Evolutionary conservation across 2,888 invertebrate genomes (phyloP), one percentile per base, ranked within the genome.

Genomic region (Vanessa cardui): DNA sequence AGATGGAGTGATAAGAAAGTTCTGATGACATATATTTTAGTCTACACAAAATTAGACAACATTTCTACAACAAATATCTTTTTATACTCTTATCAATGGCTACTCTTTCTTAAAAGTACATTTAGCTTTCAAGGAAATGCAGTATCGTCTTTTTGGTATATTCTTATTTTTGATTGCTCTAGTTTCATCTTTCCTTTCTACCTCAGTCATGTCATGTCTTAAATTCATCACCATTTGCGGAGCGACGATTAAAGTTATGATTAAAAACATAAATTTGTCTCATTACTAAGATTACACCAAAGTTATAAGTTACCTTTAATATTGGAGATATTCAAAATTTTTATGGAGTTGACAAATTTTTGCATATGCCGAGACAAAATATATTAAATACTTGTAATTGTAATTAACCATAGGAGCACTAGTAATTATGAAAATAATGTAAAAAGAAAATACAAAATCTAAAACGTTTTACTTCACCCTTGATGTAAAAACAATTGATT

Each of bases 141-240:
- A 39, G 9, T 4, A 39, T 39, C 39, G 39, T 12, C 12, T 12
- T 39, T 39, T 39, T 39, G 26, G 39, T 39, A 4, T 39, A 39
- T 39, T 39, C 39, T 39, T 39, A 39, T 9, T 39, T 39, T 12
- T 39, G 39, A 47, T 47, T n/a, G 47, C 47, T 47, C 18, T n/a
- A 47, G 18, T 47, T 47, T 31, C 46, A 7, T 52, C 26, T 50
- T 54, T 20, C 60, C 46, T 21, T 46, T 66, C 2, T 46, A 46
- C 47, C n/a, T 20, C 60, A 39, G 56, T 56, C 33, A 15, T 20
- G 31, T 16, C 20, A 18, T 58, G 26, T 39, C 59, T 59, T 31
- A 50, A 45, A 52, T 59, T 59, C 26, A 7, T 26, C 46, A 39
- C 60, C 47, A 60, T 60, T 64, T 54, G 46, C 16, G 31, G 45